Base-by-base conservation (phyloP, 2,888 invertebrate genomes). In the Aleiodes alternator region DNA sequence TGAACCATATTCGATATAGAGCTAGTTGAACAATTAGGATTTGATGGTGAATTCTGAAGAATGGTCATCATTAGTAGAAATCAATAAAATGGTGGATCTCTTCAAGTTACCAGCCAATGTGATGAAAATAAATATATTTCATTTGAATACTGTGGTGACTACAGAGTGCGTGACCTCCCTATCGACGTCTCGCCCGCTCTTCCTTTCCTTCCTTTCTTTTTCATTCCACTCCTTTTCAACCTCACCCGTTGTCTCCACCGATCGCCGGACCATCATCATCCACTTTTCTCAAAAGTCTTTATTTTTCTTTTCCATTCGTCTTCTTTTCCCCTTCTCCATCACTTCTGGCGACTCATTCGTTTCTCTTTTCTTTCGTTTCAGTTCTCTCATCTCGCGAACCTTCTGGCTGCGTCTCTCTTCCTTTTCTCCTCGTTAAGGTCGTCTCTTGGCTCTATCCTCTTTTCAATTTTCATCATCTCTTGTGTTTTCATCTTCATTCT, bases 121-220 rank as follows among this genome's bases (percentile, higher is more conserved):
- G 56, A 79, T 82, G 81, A 81, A 83, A 84, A 82, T 84, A 84
- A 84, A 84, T 84, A 84, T 84, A 83, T 82, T 84, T 85, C 84
- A 85, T 85, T 85, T 85, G 83, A 85, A 84, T 83, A 85, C 81
- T 82, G 82, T 83, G 50, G 83, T 83, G 82, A 83, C 83, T 80
- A 50, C 48, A 79, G 81, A 78, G 82, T 85, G 84, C 84, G 85
- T 85, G 85, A 85, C 85, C 85, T 85, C 85, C 85, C 80, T 76
- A 79, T 79, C 74, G 78, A 75, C 73, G 74, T 77, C 66, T 73
- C 76, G 73, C 72, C 73, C 61, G 73, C 76, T 64, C 56, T 76
- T 75, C 73, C 73, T 72, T 74, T 76, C 38, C 50, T 57, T 43
- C 14, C 64, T 14, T 31, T 23, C 29, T 29, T 59, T 16, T 66